Conservation (phyloP, 2,113 vertebrate species). For the Gila orcuttii region DNA sequence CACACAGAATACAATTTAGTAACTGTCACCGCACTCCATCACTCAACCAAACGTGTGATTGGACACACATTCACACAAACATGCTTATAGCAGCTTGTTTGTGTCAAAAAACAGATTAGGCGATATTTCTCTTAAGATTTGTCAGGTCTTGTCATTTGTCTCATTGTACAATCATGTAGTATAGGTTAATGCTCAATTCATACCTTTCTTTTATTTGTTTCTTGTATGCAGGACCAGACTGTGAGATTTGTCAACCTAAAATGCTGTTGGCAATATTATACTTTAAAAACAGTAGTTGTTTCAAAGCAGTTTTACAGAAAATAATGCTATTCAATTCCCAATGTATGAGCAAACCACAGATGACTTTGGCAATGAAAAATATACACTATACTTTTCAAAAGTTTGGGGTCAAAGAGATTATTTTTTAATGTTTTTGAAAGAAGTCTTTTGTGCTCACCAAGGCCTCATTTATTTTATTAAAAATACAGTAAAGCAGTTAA, state of each 20-base stretch:
- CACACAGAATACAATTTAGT: conserved; percentile 48
- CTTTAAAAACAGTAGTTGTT: background rate
- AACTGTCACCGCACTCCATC: conserved; percentile 52
- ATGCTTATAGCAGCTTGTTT: conserved; percentile 6
- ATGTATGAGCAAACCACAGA: background rate
- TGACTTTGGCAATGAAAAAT: background rate
- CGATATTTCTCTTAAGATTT: background rate
- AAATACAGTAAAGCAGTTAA: background rate
- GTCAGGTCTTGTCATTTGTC: conserved; percentile 15
- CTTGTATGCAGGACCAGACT: background rate
- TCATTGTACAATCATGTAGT: background rate
- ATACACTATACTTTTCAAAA: background rate
- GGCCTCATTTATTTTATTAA: background rate
- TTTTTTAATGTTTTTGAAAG: background rate
- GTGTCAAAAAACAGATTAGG: conserved; percentile 3
- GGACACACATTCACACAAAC: conserved; percentile 19
- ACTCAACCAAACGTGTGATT: conserved; percentile 34
- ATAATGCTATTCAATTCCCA: background rate
- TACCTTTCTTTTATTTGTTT: background rate
- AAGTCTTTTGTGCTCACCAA: background rate
- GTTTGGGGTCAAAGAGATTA: background rate
- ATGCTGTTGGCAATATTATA: background rate
- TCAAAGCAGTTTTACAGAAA: background rate
- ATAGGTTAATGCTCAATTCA: background rate
- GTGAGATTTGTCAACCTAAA: background rate